A percentile compares a stretch with the other conserved stretches of the same genome.
phyloP scores from a whole-genome alignment of 2,888 invertebrate genomes.

The Xestia sexstrigata region DNA sequence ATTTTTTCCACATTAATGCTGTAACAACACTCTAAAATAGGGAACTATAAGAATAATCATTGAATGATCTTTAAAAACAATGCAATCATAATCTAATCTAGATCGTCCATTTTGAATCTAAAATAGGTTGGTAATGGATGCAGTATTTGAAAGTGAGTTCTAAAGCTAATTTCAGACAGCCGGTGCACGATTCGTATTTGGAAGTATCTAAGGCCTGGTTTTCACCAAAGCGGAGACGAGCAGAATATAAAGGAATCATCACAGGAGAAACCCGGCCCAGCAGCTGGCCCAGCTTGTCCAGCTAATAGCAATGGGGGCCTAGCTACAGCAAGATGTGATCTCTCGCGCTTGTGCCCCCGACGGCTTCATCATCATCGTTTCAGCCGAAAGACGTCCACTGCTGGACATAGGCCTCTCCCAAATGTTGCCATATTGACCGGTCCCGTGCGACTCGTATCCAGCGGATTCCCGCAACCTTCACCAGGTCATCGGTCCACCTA shows the following conservation, averaged over 20 bases:
- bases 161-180: constrained; percentile 1
- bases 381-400: no score
- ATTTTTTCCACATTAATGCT: constrained; percentile 31
- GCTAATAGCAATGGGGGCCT: no score
- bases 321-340: no score
- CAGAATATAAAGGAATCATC: not conserved
- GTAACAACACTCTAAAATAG: not conserved
- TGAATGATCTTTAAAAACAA: constrained; percentile 19
- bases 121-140: constrained; percentile 7
- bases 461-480: no score
- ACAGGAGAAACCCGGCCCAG: not conserved
- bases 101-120: constrained; percentile 9
- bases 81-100: constrained; percentile 36
- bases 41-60: not conserved
- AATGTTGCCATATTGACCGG: no score
- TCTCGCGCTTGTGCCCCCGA: no score
- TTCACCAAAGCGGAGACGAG: not conserved
- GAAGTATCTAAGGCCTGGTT: not conserved
- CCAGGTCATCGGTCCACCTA: no score
- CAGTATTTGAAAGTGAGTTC: constrained; percentile 25
- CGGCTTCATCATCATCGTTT: no score
- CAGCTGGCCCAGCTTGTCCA: no score
- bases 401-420: no score
- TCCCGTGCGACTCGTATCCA: no score
- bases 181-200: not conserved